phyloP scores from a whole-genome alignment of 2,888 invertebrate genomes.

The Sisyra terminalis region DNA sequence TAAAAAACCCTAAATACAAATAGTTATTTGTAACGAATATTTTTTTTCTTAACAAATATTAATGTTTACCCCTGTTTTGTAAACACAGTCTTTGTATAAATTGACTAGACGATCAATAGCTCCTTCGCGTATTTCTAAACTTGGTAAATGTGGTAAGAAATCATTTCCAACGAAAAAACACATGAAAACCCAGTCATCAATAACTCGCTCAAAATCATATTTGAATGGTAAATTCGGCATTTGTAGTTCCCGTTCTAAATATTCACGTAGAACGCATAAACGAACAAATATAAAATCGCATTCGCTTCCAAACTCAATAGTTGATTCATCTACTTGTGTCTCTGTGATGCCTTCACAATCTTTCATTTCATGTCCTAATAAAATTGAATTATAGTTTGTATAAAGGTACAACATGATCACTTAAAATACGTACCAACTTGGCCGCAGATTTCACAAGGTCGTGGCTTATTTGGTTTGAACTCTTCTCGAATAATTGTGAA shows the following conservation, averaged over 20 bases:
- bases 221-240: slow-evolving; percentile 89
- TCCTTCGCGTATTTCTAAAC: slow-evolving; percentile 90
- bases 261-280: slow-evolving; percentile 84
- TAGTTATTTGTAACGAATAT: background rate
- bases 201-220: slow-evolving; percentile 85
- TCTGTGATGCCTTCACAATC: slow-evolving; percentile 67
- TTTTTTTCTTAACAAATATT: background rate
- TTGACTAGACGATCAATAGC: slow-evolving; percentile 88
- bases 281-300: slow-evolving; percentile 85
- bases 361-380: slow-evolving; percentile 78
- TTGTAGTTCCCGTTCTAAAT: slow-evolving; percentile 70
- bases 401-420: background rate
- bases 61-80: slow-evolving; percentile 67
- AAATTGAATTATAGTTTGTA: slow-evolving; percentile 1
- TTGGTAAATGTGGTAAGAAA: slow-evolving; percentile 94
- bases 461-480: slow-evolving; percentile 92
- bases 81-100: slow-evolving; percentile 87
- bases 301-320: slow-evolving; percentile 49
- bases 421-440: slow-evolving; percentile 36
- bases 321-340: slow-evolving; percentile 42
- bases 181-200: slow-evolving; percentile 98
- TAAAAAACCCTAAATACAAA: slow-evolving; percentile 59
- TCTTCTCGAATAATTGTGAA: slow-evolving; percentile 98
- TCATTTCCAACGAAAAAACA: slow-evolving; percentile 99
- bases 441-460: slow-evolving; percentile 91